phyloP scores from a whole-genome alignment of 2,888 invertebrate species.

The Limnephilus auricula region DNA sequence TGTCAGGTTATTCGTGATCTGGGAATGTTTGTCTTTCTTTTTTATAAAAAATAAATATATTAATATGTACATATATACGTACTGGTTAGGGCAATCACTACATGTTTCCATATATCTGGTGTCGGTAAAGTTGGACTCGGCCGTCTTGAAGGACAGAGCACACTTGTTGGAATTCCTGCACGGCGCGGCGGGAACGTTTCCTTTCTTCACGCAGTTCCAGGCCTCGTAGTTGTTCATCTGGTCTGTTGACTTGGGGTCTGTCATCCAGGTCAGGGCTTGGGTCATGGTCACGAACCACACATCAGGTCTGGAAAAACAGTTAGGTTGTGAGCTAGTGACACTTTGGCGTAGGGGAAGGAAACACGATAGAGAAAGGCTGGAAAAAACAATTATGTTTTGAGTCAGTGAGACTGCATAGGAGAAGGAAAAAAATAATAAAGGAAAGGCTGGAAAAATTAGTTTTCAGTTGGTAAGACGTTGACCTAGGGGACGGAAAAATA shows the following conservation, averaged over 20 bases:
- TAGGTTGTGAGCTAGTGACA: background rate
- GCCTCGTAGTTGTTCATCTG: constrained; percentile 85
- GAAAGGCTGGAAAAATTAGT: no score
- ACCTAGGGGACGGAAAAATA: no score
- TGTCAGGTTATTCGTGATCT: no score
- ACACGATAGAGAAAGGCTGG: no score
- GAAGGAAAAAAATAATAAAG: no score
- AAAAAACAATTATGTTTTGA: no score
- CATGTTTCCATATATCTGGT: constrained; percentile 94
- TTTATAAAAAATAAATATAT: no score
- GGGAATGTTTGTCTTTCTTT: no score
- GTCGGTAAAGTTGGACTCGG: constrained; percentile 86
- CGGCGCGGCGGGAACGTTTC: constrained; percentile 84
- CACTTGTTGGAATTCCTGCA: constrained; percentile 91
- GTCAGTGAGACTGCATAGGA: no score
- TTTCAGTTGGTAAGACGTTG: no score
- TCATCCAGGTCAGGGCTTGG: constrained; percentile 94
- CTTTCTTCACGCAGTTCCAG: constrained; percentile 88
- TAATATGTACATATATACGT: no score
- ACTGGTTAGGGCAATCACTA: constrained; percentile 88
- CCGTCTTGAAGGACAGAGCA: constrained; percentile 87
- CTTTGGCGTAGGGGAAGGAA: no score
- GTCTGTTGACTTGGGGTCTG: constrained; percentile 87
- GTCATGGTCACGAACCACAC: constrained; percentile 92
- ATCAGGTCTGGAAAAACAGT: constrained; percentile 82